Evolutionary conservation across 30 jellyfish, hydroid and myxozoan genomes (phyloP).

Genomic region (Turritopsis rubra): DNA sequence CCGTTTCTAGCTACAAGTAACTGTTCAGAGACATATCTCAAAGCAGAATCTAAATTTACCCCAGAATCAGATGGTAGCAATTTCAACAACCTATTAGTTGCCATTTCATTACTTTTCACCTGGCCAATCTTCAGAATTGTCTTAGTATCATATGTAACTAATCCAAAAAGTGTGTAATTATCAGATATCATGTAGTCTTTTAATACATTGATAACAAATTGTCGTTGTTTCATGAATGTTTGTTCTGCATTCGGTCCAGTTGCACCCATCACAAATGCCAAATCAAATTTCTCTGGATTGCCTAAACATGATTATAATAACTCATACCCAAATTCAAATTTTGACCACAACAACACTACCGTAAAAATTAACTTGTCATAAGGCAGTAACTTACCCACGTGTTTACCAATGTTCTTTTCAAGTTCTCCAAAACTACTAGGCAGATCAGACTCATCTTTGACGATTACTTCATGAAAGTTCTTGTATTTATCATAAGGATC

Average conservation of each 20-base stretch:
- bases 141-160: slow-evolving; percentile 31
- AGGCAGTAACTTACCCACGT: neutral
- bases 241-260: slow-evolving; percentile 19
- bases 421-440: neutral
- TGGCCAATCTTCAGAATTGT: slow-evolving; percentile 25
- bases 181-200: slow-evolving; percentile 20
- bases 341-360: no score
- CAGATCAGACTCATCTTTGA: slow-evolving; percentile 6
- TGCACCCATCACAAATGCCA: slow-evolving; percentile 45
- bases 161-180: slow-evolving; percentile 35
- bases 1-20: slow-evolving; percentile 33
- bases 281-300: slow-evolving; percentile 33
- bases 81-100: neutral
- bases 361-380: neutral
- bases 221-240: slow-evolving; percentile 29
- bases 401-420: slow-evolving; percentile 14
- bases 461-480: neutral
- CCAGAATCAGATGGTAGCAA: neutral
- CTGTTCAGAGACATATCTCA: neutral
- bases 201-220: slow-evolving; percentile 25
- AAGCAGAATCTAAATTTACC: neutral
- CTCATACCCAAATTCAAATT: no score
- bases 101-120: slow-evolving; percentile 3
- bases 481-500: slow-evolving; percentile 14
- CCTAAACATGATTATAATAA: slow-evolving; percentile 23